Percentiles rank a stretch among this genome's conserved stretches.
These are phyloP conservation scores for Hydropsyche tenuis DNA, from an alignment of 1,140 invertebrate genomes.

Conservation along the genomic window DNA sequence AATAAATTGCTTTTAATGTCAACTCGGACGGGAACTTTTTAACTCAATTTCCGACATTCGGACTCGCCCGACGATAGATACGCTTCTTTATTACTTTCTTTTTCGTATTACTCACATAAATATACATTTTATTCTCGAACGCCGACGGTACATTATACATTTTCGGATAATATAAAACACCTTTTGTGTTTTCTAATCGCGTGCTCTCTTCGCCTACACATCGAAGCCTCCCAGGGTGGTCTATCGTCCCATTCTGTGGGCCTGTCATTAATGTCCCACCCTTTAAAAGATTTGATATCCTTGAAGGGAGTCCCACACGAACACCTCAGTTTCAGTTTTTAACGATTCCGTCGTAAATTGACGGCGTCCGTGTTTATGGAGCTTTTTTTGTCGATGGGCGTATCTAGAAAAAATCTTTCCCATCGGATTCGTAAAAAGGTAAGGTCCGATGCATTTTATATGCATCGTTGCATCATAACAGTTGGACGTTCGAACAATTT, in stretches of 20 bases:
- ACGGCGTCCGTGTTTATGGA: not conserved
- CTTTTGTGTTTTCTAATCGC: no score
- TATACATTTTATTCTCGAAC: no score
- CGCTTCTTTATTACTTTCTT: not conserved
- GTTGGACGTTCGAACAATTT: not conserved
- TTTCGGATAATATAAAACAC: no score
- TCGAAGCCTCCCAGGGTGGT: not conserved
- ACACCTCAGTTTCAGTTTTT: not conserved
- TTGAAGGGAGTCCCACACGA: not conserved
- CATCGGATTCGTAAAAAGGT: no score
- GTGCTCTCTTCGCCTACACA: no score
- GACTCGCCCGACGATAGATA: not conserved
- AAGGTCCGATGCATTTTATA: not conserved
- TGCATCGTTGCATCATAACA: slow-evolving; percentile 1
- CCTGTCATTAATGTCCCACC: not conserved
- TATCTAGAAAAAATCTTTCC: not conserved
- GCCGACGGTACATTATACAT: no score
- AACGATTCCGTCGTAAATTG: not conserved
- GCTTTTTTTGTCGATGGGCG: not conserved
- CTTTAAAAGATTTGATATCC: not conserved
- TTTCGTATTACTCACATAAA: not conserved
- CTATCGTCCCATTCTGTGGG: not conserved
- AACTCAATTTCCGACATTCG: slow-evolving; percentile 14
- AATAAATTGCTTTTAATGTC: slow-evolving; percentile 17
- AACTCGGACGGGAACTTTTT: slow-evolving; percentile 2